Conservation (phyloP, 1,140 invertebrate species). For the Pteromalus puparum region DNA sequence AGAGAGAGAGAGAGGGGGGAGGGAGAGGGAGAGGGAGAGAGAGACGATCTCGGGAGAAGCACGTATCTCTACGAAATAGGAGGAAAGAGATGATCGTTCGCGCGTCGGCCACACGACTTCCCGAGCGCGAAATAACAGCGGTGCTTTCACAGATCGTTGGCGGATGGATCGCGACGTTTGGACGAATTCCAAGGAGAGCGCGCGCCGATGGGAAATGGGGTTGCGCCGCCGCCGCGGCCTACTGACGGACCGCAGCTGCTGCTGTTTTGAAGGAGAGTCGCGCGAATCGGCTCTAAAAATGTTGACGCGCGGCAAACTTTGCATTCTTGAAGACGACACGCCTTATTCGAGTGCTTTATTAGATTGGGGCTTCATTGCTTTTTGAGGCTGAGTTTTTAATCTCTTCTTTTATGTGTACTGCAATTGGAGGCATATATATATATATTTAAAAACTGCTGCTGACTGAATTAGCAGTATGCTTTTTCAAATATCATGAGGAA, state of each 20-base stretch:
- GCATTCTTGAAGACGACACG: background rate
- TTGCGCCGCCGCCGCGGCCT: background rate
- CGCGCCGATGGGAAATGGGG: slow-evolving; percentile 4
- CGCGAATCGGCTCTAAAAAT: slow-evolving; percentile 2
- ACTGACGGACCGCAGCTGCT: background rate
- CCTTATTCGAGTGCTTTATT: background rate
- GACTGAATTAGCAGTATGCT: too few relatives aligned
- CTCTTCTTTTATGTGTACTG: too few relatives aligned
- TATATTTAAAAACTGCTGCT: too few relatives aligned
- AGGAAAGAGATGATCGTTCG: background rate
- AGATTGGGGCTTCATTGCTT: background rate
- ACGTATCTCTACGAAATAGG: background rate
- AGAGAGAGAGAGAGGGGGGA: background rate
- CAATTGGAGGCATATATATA: too few relatives aligned
- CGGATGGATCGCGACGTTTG: slow-evolving; percentile 25
- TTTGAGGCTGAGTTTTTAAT: too few relatives aligned
- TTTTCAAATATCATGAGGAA: too few relatives aligned
- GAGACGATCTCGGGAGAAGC: background rate
- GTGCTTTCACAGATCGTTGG: slow-evolving; percentile 27
- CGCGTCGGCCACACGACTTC: background rate
- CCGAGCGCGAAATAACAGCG: slow-evolving; percentile 20
- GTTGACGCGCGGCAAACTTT: background rate
- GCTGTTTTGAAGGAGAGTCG: background rate
- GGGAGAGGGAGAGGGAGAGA: too few relatives aligned
- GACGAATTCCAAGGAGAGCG: slow-evolving; percentile 13